Conservation (phyloP, 2,797 vertebrate genomes). For the Crax fasciolata region DNA sequence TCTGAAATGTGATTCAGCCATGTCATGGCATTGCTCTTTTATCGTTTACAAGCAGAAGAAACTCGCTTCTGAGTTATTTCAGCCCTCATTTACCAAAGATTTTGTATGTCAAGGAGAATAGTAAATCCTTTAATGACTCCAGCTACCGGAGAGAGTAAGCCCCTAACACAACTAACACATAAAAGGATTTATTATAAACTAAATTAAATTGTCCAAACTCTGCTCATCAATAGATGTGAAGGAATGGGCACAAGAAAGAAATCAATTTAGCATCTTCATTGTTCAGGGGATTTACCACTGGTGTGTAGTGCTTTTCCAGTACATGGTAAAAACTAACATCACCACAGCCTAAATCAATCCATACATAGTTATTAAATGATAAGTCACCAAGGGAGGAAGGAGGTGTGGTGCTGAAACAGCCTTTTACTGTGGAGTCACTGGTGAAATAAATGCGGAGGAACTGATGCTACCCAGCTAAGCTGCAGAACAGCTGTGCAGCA, state of each 20-base stretch:
- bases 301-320: neutral
- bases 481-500: neutral
- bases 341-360: neutral
- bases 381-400: neutral
- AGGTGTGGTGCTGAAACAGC: neutral
- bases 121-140: constrained; percentile 13
- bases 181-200: constrained; percentile 24
- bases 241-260: neutral
- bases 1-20: neutral
- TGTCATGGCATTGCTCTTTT: neutral
- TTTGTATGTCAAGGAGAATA: neutral
- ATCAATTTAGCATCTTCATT: neutral
- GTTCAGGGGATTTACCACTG: neutral
- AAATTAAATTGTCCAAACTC: constrained; percentile 41
- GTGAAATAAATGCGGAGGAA: neutral
- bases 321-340: neutral
- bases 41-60: neutral
- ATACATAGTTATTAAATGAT: neutral
- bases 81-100: neutral
- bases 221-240: neutral
- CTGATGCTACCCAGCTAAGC: neutral
- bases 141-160: neutral
- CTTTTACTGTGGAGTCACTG: neutral
- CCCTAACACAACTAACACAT: neutral
- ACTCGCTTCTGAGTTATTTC: neutral